Evolutionary conservation across 2,888 invertebrate species (phyloP), one percentile per base, ranked within the genome.

Genomic region (Euzophera pinguis): DNA sequence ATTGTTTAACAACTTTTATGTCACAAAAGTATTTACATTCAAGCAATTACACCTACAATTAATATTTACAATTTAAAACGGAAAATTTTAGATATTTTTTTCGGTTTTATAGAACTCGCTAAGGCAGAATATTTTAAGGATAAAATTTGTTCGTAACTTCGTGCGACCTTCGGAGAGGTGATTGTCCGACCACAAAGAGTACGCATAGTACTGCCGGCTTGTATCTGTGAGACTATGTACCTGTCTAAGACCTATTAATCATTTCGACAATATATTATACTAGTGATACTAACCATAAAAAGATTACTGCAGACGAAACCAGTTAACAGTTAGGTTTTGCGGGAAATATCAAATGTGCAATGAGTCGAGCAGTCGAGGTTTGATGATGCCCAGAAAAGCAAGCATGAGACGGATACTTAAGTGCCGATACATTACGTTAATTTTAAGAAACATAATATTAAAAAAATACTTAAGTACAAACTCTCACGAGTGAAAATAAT

Each of bases 181-280:
- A 79, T 72, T 69, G 79, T 61, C 75, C 79, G 64, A 61, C 61
- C 62, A 77, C 76, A 75, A 76, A 76, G 57, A 63, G 57, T 39
- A 49, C 38, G 29, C 16, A 12, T 38, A 10, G 39, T 22, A 39
- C 39, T 16, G 12, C 16, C 38, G 22, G 27, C 48, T 22, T 12
- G 59, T 27, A 32, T 47, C 59, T 58, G 8, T 59, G n/a, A n/a
- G n/a, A n/a, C 63, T 59, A 47, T 43, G 51, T 49, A 51, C 56
- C 47, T 53, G 45, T 51, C 47, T 48, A 39, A 50, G 34, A 53
- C 43, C 56, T 55, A 60, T 60, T 59, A 60, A 60, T 60, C 60
- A 57, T 45, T 55, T 52, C 45, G 47, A 57, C 50, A 57, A 57
- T 52, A 52, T 16, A 22, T 3, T 22, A 52, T 45, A 41, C 52